phyloP scores from a whole-genome alignment of 2,888 invertebrate genomes.

The Dromius quadrimaculatus region DNA sequence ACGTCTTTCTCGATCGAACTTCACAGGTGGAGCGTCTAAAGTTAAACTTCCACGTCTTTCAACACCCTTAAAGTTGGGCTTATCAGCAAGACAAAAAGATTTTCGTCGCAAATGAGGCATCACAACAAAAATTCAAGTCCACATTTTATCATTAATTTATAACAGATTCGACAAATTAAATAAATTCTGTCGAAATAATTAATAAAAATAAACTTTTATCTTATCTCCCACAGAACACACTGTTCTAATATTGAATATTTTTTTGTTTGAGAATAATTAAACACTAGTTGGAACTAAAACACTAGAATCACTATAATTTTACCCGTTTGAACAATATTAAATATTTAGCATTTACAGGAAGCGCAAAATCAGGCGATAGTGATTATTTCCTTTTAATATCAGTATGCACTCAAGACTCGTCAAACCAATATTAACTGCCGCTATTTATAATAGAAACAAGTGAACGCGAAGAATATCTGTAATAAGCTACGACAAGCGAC shows the following conservation, averaged over 20 bases:
- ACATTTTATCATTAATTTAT: conserved; percentile 9
- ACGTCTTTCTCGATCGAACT: conserved; percentile 60
- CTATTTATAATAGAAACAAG: conserved; percentile 16
- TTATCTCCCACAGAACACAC: not conserved
- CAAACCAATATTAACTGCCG: conserved; percentile 11
- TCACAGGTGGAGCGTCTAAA: conserved; percentile 49
- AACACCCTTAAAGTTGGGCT: conserved; percentile 23
- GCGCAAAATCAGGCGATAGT: not conserved
- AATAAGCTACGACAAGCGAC: conserved; percentile 15
- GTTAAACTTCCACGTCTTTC: conserved; percentile 63
- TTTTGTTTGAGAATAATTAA: too few species aligned
- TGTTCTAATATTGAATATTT: too few species aligned
- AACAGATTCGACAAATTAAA: not conserved
- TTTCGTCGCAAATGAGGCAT: conserved; percentile 49
- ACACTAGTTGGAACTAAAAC: conserved; percentile 12
- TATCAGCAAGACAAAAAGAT: conserved; percentile 46
- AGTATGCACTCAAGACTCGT: not conserved
- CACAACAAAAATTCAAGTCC: conserved; percentile 21
- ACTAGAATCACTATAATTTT: not conserved
- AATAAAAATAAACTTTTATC: not conserved
- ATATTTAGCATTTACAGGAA: not conserved
- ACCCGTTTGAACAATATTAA: conserved; percentile 3
- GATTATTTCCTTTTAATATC: conserved; percentile 14
- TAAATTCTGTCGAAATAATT: not conserved
- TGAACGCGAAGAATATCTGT: not conserved